Conservation (phyloP, 1,140 invertebrate species). For the Spodoptera frugiperda region DNA sequence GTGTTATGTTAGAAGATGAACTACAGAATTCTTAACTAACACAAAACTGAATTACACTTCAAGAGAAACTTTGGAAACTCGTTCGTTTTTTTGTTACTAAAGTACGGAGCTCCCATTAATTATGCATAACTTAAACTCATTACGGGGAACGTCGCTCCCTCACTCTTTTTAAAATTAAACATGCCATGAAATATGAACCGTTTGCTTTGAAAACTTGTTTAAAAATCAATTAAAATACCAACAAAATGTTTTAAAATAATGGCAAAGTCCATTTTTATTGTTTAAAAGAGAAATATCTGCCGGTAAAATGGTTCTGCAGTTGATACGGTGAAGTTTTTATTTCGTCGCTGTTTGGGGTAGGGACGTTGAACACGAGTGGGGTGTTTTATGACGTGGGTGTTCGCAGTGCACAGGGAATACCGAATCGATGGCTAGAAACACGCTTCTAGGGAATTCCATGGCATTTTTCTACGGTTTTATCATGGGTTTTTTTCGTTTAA, state of each 20-base stretch:
- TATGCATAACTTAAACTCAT: constrained; percentile 12
- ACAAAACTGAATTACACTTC: too few relatives aligned
- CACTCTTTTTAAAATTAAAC: background rate
- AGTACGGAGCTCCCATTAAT: background rate
- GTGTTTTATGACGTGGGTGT: constrained; percentile 24
- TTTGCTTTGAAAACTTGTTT: background rate
- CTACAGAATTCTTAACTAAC: too few relatives aligned
- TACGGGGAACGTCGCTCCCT: background rate
- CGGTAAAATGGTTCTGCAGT: background rate
- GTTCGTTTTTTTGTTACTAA: background rate
- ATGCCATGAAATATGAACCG: background rate
- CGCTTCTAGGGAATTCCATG: constrained; percentile 1
- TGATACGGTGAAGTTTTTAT: constrained; percentile 5
- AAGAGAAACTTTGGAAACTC: too few relatives aligned
- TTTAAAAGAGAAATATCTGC: background rate
- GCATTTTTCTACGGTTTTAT: background rate
- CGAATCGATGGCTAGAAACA: constrained; percentile 21
- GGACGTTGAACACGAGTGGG: constrained; percentile 15
- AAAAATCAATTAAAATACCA: background rate
- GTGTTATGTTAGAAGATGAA: too few relatives aligned
- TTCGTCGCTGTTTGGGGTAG: background rate
- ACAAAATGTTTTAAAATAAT: background rate
- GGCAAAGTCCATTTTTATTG: background rate
- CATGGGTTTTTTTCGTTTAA: constrained; percentile 15
- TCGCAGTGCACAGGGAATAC: constrained; percentile 5